Percentiles rank a stretch among this genome's conserved stretches.
Conservation (phyloP, 2,113 vertebrate species). For the Nestor notabilis region DNA sequence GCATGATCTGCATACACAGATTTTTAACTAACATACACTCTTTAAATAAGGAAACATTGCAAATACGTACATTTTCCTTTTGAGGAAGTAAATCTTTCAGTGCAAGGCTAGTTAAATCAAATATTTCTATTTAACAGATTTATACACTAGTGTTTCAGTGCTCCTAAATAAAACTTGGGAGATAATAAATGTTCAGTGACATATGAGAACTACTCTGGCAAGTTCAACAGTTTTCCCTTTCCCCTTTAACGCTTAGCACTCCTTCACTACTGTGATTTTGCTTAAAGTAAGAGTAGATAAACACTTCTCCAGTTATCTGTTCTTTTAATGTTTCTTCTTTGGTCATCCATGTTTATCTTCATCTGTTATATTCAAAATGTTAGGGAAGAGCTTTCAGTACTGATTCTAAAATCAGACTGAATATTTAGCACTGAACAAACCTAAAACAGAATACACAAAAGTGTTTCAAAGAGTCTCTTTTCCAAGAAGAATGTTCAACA, state of each 20-base stretch:
- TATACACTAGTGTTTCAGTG: not conserved
- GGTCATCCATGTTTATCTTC: constrained; percentile 31
- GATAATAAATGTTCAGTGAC: not conserved
- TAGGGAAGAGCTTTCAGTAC: constrained; percentile 54
- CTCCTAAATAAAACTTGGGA: not conserved
- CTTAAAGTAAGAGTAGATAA: not conserved
- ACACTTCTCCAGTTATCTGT: not conserved
- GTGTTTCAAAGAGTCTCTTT: not conserved
- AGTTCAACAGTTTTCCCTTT: not conserved
- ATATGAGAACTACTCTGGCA: not conserved
- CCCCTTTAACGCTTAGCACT: not conserved
- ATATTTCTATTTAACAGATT: not conserved
- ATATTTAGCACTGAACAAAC: constrained; percentile 80
- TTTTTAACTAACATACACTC: not conserved
- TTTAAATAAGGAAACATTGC: not conserved
- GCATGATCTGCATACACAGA: not conserved
- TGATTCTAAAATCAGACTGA: constrained; percentile 68
- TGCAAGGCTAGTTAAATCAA: not conserved
- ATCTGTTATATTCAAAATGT: constrained; percentile 70
- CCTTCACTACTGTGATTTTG: not conserved
- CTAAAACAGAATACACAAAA: constrained; percentile 64
- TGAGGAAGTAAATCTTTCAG: not conserved
- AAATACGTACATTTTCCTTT: not conserved
- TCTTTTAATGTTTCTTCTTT: not conserved
- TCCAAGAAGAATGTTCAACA: not conserved